Evolutionary conservation across 2,888 invertebrate genomes (phyloP), one percentile per base, ranked within the genome.

Genomic region (Rhingia campestris): DNA sequence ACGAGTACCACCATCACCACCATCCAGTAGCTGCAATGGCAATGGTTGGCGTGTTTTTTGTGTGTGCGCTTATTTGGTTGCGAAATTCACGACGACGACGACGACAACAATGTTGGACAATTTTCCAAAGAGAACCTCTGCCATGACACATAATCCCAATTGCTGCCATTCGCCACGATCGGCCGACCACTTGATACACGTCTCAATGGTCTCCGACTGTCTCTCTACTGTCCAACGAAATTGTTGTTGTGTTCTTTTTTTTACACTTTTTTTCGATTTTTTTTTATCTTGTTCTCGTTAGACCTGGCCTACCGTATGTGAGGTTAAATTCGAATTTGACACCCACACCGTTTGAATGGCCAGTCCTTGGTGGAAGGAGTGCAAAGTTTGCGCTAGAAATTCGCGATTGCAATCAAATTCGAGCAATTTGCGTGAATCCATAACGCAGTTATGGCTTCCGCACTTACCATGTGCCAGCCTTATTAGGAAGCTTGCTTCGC

Each of bases 401-500:
- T 73, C 72, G 63, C 76, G 81, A 72, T 86, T 77, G 75, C 51
- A 87, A 88, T 88, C 88, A 90, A 89, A 88, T 89, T 88, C 88
- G 88, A 88, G 86, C 86, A 88, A 89, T 89, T 90, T 90, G 88
- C 89, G 89, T 89, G 88, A 88, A 88, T 87, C 87, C 86, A 87
- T 89, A 88, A 88, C 88, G 87, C 88, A 89, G 90, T 90, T 90
- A 91, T 89, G 88, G 90, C 89, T 89, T 89, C 90, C 89, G 89
- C 88, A 90, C 88, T 89, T 90, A 90, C 90, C 91, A 91, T 91
- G 89, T 91, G 91, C 89, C 88, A 89, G 88, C 91, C 91, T 91
- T 91, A 91, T 91, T 91, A 90, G 91, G 91, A 90, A 91, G 90
- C 89, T 90, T 90, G 90, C 86, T 88, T 81, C 33, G 56, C 33